Evolutionary conservation across 2,113 vertebrate genomes (phyloP).

Genomic region (Pseudois nayaur): DNA sequence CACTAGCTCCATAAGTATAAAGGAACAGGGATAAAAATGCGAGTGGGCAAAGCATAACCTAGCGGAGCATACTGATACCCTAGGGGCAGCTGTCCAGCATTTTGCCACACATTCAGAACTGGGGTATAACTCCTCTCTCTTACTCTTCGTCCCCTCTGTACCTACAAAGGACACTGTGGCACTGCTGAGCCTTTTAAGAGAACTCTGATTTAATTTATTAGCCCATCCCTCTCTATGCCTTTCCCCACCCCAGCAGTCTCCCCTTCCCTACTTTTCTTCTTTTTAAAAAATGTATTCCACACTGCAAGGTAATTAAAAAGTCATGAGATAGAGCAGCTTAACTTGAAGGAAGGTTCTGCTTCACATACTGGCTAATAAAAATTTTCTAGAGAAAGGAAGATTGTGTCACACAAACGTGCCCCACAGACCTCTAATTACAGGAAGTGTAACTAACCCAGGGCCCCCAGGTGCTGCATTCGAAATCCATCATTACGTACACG

Average conservation of each 20-base stretch:
- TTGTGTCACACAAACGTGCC: background rate
- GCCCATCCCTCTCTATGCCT: background rate
- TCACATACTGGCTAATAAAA: background rate
- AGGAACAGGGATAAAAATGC: background rate
- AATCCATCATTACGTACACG: fast-evolving
- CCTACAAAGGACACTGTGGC: background rate
- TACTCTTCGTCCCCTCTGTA: background rate
- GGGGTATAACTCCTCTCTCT: background rate
- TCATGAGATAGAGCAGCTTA: background rate
- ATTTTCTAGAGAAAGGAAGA: background rate
- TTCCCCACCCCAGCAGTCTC: background rate
- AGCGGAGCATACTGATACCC: background rate
- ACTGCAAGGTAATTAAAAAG: background rate
- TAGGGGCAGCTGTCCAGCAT: background rate
- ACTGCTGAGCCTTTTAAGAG: background rate
- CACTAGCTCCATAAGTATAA: background rate
- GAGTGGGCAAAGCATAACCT: background rate
- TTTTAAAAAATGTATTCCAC: background rate
- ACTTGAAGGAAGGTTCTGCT: background rate
- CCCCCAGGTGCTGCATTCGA: background rate
- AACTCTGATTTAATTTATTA: background rate
- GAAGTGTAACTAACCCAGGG: background rate
- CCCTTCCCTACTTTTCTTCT: background rate
- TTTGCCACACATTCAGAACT: background rate
- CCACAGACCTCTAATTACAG: background rate